Percentiles rank a stretch among this genome's conserved stretches.
These are phyloP conservation scores for Metalampra italica DNA, from an alignment of 2,888 invertebrate genomes.

Conservation along the genomic window DNA sequence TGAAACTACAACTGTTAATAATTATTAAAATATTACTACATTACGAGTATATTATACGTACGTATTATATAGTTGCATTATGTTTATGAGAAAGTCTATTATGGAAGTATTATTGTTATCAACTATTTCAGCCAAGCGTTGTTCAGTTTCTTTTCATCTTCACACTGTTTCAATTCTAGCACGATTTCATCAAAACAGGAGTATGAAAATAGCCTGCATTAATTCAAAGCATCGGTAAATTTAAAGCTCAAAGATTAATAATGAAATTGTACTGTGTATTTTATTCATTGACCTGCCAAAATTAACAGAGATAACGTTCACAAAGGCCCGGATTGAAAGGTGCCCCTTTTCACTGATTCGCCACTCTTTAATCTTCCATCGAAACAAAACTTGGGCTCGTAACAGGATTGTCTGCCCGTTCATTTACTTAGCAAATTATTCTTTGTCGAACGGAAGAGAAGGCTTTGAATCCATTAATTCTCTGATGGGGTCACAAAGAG, in stretches of 20 bases:
- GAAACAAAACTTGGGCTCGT: conserved; percentile 71
- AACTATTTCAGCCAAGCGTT: too few relatives aligned
- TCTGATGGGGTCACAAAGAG: conserved; percentile 75
- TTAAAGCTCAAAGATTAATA: conserved; percentile 55
- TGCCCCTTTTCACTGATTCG: conserved; percentile 61
- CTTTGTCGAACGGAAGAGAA: conserved; percentile 76
- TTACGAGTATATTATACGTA: too few relatives aligned
- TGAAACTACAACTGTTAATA: conserved; percentile 4
- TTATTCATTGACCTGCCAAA: conserved; percentile 70
- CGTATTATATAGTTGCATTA: too few relatives aligned
- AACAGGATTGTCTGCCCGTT: conserved; percentile 75
- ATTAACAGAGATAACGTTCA: conserved; percentile 70
- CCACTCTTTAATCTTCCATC: conserved; percentile 74
- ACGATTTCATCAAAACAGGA: too few relatives aligned
- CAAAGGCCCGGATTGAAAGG: conserved; percentile 64
- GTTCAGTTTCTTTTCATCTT: neutral
- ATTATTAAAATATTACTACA: neutral
- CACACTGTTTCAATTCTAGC: neutral
- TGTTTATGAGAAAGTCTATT: too few relatives aligned
- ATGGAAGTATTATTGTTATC: too few relatives aligned
- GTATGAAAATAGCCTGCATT: conserved; percentile 19
- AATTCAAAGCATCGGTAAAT: conserved; percentile 30
- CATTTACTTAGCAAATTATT: conserved; percentile 79
- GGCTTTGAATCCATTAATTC: conserved; percentile 78
- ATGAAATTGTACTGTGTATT: conserved; percentile 59